Evolutionary conservation across 2,113 vertebrate genomes (phyloP), one percentile per base, ranked within the genome.

Genomic region (Indicator indicator): DNA sequence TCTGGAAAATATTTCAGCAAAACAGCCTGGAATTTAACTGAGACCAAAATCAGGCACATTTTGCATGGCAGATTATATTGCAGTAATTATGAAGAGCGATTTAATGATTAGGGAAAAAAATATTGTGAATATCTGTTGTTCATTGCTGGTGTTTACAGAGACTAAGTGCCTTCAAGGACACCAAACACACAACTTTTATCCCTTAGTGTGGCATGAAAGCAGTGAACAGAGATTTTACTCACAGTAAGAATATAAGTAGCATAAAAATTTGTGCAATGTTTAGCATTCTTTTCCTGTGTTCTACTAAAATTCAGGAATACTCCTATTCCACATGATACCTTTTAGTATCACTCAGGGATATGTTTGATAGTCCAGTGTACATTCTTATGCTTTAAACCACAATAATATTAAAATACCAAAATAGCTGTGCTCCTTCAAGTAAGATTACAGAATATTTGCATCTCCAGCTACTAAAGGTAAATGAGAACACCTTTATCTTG

Each of bases 11-110:
- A 80, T 83, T 91, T 83, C 86, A 83, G 55, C 58, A 78, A 48
- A 95, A 63, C 72, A 78, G 38, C 46, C 83, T 84, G 83, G 56
- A 94, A 85, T 81, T 83, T 88, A 68, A 80, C 72, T 67, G 80
- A 88, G 86, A 54, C 58, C 58, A 75, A 93, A 93, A 71, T 87
- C 65, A 71, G 87, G 38, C 72, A 14, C 55, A 86, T 88, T 93
- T 95, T 90, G 72, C 30, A 33, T 63, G 69, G 77, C 40, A 88
- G 62, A 74, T 89, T 83, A 46, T 67, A 54, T 75, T 91, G 72
- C 36, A 94, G 36, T 91, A 89, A 83, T 90, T 93, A 60, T 6
- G 11, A 87, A n/a, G 50, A 46, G 46, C 63, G 81, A 81, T 94
- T 89, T 90, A 84, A 78, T 78, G 62, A 93, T 78, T 50, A 28